Evolutionary conservation across 1,140 invertebrate genomes (phyloP).

Genomic region (Neotoxoptera formosana): DNA sequence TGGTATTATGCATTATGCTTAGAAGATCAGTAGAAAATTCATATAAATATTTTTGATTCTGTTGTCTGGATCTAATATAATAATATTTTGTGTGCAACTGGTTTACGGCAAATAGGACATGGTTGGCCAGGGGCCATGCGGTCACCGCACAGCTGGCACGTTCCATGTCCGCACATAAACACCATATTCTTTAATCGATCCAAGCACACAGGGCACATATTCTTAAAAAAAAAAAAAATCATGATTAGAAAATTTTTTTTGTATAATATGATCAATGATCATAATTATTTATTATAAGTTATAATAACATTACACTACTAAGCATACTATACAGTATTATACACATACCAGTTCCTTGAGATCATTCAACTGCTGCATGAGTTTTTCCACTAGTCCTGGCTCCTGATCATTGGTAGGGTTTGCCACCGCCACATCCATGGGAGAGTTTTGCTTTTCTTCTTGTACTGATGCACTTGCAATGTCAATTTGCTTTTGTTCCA

Average conservation of each 20-base stretch:
- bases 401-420: neutral
- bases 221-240: slow-evolving; percentile 72
- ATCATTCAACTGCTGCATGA: slow-evolving; percentile 93
- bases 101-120: slow-evolving; percentile 96
- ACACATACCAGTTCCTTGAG: slow-evolving; percentile 90
- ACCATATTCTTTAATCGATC: slow-evolving; percentile 98
- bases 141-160: slow-evolving; percentile 98
- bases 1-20: neutral
- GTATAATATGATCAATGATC: neutral
- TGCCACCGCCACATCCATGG: neutral
- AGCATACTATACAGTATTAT: neutral
- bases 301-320: neutral
- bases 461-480: neutral
- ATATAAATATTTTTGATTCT: neutral
- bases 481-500: neutral
- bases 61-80: slow-evolving; percentile 72
- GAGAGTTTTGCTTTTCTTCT: neutral
- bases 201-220: slow-evolving; percentile 97
- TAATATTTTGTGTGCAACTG: slow-evolving; percentile 93
- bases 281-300: neutral
- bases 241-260: neutral
- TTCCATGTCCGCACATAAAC: slow-evolving; percentile 96
- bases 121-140: slow-evolving; percentile 79
- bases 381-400: slow-evolving; percentile 43
- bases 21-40: neutral